Base-by-base conservation (phyloP, 2,113 vertebrate species). In the Rhabdornis inornatus region DNA sequence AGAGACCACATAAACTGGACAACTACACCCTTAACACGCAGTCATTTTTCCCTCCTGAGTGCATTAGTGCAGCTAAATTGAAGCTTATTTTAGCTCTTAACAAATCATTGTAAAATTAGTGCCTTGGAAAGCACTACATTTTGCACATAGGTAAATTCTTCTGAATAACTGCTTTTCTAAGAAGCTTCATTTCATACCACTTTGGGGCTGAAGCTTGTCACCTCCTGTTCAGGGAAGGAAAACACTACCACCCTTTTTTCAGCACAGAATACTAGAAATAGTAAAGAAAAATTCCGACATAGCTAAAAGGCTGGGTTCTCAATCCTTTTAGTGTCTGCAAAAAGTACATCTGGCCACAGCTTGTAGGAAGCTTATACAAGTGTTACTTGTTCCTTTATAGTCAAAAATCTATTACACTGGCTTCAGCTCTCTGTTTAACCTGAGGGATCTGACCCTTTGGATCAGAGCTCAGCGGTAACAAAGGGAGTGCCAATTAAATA, bases 401-500 rank as follows among this genome's bases (percentile, higher is more conserved):
- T 13, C 22, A 37, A 65, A 57, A 60, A 57, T 42, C 20, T 53
- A 20, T 12, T 16, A 19, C 1, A 0, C 4, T 65, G 37, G 16
- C 35, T 83, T 63, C 50, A 63, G 21, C 30, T 35, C 30, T 28
- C 57, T 18, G 19, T 31, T 52, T 28, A 69, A 57, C 53, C 44
- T 44, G 19, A 68, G 20, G 19, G 61, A 71, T n/a, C 30, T 13
- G n/a, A 76, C 24, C 63, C 55, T 53, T 40, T 10, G 30, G 6
- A 47, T 87, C 75, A 70, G 42, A 40, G 40, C 37, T 39, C 91
- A 42, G 15, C 2, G 27, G 37, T 35, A 95, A 97, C 95, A 97
- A 95, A 96, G 92, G 39, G 12, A 71, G 19, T 15, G 64, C 47
- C 50, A 68, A 47, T 66, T 50, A 87, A 92, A 63, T 25, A 27